phyloP scores from a whole-genome alignment of 2,797 vertebrate genomes.

The Galagoides demidoff region DNA sequence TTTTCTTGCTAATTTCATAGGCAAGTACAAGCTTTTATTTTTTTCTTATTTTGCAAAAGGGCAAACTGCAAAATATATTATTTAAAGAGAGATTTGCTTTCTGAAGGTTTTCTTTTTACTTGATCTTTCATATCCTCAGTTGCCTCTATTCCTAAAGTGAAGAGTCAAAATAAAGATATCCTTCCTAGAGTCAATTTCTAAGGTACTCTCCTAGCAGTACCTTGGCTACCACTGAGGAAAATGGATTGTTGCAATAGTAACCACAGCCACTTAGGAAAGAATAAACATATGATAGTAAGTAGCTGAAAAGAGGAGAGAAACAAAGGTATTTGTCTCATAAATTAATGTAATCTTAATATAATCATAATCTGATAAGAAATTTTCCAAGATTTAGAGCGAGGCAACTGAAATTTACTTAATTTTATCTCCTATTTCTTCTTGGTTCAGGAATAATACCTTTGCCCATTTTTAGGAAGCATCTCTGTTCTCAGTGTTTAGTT shows the following conservation, averaged over 20 bases:
- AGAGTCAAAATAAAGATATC: background rate
- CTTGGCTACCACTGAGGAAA: no score
- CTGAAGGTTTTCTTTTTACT: background rate
- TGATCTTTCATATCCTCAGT: background rate
- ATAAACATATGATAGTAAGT: background rate
- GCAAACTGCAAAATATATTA: no score
- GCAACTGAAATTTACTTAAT: rapidly evolving
- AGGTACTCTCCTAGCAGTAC: background rate
- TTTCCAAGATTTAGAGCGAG: background rate
- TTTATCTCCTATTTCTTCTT: background rate
- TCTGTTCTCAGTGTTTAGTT: background rate
- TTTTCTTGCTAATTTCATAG: background rate
- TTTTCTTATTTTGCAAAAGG: background rate
- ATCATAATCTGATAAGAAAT: background rate
- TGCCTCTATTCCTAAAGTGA: background rate
- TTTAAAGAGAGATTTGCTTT: background rate
- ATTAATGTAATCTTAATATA: background rate
- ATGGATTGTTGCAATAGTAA: background rate
- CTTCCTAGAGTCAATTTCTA: rapidly evolving
- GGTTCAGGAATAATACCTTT: background rate
- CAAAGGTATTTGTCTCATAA: background rate
- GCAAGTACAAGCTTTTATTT: background rate
- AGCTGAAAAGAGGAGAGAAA: background rate
- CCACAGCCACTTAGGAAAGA: background rate
- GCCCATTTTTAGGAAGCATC: background rate